These are phyloP conservation scores for Chydorus sphaericus DNA, from an alignment of 2,888 invertebrate genomes.

Conservation along the genomic window DNA sequence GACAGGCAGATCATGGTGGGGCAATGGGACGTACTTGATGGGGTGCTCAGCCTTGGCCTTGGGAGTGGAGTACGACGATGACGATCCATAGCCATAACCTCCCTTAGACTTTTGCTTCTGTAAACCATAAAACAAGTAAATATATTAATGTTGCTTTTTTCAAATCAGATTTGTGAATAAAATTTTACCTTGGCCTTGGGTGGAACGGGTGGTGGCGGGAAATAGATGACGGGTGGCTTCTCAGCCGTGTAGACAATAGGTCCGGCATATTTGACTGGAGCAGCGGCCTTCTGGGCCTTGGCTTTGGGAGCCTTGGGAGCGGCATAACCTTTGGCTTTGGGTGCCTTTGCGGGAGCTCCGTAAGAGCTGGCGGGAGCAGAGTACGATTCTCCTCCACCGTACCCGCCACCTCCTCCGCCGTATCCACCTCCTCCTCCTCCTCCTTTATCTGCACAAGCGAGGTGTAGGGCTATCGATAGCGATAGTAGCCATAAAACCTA, in stretches of 20 bases:
- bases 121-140: neutral
- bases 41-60: constrained; percentile 19
- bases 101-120: constrained; percentile 9
- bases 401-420: constrained; percentile 8
- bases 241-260: constrained; percentile 25
- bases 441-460: constrained; percentile 12
- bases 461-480: constrained; percentile 7
- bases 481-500: constrained; percentile 11
- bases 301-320: constrained; percentile 18
- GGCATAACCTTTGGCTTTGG: constrained; percentile 9
- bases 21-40: constrained; percentile 28
- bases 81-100: constrained; percentile 9
- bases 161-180: neutral
- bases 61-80: constrained; percentile 14
- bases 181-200: constrained; percentile 2
- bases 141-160: neutral
- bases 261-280: constrained; percentile 24
- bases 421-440: constrained; percentile 14
- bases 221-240: constrained; percentile 24
- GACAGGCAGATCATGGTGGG: constrained; percentile 28
- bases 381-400: neutral
- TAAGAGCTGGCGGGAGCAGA: constrained; percentile 4
- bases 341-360: constrained; percentile 10
- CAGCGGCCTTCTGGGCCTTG: constrained; percentile 16
- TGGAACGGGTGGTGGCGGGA: constrained; percentile 21